Conservation (phyloP, 2,797 vertebrate genomes). For the Chloroceryle amazona region DNA sequence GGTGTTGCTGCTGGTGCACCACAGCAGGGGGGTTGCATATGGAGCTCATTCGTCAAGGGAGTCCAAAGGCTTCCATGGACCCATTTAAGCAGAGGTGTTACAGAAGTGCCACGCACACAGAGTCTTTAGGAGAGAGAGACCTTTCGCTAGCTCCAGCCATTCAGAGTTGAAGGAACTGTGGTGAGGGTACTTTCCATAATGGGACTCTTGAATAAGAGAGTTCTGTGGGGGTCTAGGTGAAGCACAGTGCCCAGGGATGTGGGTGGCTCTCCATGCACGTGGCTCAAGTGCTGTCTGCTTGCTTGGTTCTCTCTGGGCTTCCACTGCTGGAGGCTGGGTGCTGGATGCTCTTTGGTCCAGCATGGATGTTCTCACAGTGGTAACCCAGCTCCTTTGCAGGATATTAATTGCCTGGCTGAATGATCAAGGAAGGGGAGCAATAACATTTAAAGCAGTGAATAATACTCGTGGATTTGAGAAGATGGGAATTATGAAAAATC, state of each 20-base stretch:
- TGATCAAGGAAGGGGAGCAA: background rate
- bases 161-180: background rate
- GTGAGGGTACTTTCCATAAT: fast-evolving
- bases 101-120: background rate
- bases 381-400: background rate
- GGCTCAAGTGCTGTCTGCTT: background rate
- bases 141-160: background rate
- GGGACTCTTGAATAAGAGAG: background rate
- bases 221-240: background rate
- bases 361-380: background rate
- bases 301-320: background rate
- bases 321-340: background rate
- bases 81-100: background rate
- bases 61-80: background rate
- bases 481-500: background rate
- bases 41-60: background rate
- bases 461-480: background rate
- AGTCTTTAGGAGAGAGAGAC: background rate
- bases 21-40: background rate
- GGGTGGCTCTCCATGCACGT: background rate
- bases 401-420: background rate
- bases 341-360: background rate
- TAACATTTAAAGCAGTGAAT: background rate
- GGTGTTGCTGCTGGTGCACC: background rate
- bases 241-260: background rate